Percentiles rank a stretch among this genome's conserved stretches.
Evolutionary conservation across 2,113 vertebrate species (phyloP).

Genomic region (Morone saxatilis): DNA sequence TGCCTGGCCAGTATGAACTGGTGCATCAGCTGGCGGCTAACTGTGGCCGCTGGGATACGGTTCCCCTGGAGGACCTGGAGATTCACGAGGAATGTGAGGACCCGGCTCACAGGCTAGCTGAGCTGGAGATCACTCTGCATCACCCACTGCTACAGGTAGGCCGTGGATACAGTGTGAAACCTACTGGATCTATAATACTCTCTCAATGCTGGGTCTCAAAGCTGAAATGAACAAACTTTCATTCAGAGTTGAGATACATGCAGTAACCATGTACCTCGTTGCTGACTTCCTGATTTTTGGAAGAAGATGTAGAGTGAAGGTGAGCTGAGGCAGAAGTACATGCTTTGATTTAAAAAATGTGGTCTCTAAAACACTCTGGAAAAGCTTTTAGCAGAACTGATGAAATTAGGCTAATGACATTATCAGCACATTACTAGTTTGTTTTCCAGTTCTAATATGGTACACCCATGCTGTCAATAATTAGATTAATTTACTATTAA

Average conservation of each 20-base stretch:
- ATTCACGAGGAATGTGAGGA: conserved; percentile 91
- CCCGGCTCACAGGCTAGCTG: conserved; percentile 89
- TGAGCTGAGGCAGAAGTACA: too few species aligned
- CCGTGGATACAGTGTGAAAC: too few species aligned
- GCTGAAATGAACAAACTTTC: background rate
- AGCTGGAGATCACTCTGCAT: conserved; percentile 94
- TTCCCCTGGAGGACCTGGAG: conserved; percentile 93
- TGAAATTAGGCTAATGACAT: background rate
- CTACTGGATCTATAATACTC: background rate
- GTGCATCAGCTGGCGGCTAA: conserved; percentile 93
- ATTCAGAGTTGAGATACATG: background rate
- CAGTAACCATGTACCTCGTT: background rate
- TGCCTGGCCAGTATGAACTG: conserved; percentile 95
- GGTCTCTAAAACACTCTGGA: background rate
- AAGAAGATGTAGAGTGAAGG: background rate
- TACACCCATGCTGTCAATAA: too few species aligned
- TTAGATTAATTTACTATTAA: background rate
- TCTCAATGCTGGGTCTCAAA: background rate
- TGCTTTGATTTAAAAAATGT: background rate
- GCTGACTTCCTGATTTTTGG: background rate
- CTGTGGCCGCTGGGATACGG: conserved; percentile 93
- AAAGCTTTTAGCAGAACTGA: background rate
- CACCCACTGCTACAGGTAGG: conserved; percentile 93
- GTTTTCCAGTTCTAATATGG: background rate
- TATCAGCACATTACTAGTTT: background rate